Conservation (phyloP, 2,888 invertebrate species). For the Eurois occulta region DNA sequence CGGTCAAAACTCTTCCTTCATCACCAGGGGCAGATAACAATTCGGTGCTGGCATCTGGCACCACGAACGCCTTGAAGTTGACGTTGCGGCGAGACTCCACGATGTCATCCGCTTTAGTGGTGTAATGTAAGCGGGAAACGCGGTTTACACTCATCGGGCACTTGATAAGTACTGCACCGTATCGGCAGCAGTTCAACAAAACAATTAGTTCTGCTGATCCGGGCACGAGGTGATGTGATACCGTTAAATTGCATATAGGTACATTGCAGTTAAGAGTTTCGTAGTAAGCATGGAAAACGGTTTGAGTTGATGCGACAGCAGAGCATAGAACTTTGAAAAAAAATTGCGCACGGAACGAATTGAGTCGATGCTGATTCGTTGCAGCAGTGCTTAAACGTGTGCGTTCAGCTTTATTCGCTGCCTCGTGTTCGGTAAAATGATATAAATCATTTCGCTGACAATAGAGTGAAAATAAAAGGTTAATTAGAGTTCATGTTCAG, state of each 20-base stretch:
- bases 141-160: too few relatives aligned
- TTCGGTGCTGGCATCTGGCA: too few relatives aligned
- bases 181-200: background rate
- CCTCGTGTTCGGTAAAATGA: conserved; percentile 15
- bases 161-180: too few relatives aligned
- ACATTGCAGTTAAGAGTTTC: background rate
- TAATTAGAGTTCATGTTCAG: conserved; percentile 48
- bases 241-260: background rate
- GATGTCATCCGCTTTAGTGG: too few relatives aligned
- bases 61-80: too few relatives aligned
- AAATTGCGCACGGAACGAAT: background rate
- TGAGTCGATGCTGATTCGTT: background rate
- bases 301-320: too few relatives aligned
- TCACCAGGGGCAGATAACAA: too few relatives aligned
- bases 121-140: too few relatives aligned
- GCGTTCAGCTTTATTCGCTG: background rate
- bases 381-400: background rate
- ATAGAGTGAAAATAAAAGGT: conserved; percentile 52
- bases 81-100: too few relatives aligned
- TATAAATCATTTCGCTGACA: conserved; percentile 54
- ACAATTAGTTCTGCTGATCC: background rate
- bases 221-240: background rate
- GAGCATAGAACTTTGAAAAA: background rate
- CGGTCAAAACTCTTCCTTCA: too few relatives aligned
- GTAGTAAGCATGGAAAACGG: background rate